Evolutionary conservation across 2,113 vertebrate species (phyloP).

Genomic region (Oncorhynchus masou): DNA sequence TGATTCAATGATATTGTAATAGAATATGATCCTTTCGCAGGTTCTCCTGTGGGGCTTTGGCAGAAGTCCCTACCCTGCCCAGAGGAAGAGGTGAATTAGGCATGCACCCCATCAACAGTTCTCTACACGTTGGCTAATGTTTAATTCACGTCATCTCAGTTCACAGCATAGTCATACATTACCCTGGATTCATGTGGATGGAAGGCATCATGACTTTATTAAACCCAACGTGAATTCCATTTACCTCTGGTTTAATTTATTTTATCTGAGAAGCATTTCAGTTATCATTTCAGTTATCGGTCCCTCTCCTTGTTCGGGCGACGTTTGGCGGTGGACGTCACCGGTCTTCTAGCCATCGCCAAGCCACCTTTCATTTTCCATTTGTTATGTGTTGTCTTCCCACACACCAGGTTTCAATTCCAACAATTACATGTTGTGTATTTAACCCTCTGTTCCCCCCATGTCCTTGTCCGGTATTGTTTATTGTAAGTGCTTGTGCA

Average conservation of each 20-base stretch:
- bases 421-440: no score
- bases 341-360: no score
- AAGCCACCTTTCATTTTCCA: no score
- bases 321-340: no score
- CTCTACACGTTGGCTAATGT: slow-evolving; percentile 39
- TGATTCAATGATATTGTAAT: slow-evolving; percentile 60
- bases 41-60: slow-evolving; percentile 42
- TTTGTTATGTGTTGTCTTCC: no score
- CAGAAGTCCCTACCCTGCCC: slow-evolving; percentile 47
- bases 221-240: slow-evolving; percentile 30
- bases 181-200: slow-evolving; percentile 26
- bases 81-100: slow-evolving; percentile 56
- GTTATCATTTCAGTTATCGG: no score
- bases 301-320: no score
- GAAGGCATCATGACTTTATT: slow-evolving; percentile 13
- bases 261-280: slow-evolving; percentile 43
- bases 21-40: slow-evolving; percentile 56
- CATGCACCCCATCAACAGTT: slow-evolving; percentile 43
- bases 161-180: slow-evolving; percentile 34
- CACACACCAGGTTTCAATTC: no score
- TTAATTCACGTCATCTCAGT: slow-evolving; percentile 58
- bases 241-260: slow-evolving; percentile 53
- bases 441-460: no score
- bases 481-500: no score
- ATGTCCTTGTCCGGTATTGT: no score